These are phyloP conservation scores for Palythoa caribaeorum DNA, from an alignment of 92 coral and sea anemone species.

Conservation along the genomic window DNA sequence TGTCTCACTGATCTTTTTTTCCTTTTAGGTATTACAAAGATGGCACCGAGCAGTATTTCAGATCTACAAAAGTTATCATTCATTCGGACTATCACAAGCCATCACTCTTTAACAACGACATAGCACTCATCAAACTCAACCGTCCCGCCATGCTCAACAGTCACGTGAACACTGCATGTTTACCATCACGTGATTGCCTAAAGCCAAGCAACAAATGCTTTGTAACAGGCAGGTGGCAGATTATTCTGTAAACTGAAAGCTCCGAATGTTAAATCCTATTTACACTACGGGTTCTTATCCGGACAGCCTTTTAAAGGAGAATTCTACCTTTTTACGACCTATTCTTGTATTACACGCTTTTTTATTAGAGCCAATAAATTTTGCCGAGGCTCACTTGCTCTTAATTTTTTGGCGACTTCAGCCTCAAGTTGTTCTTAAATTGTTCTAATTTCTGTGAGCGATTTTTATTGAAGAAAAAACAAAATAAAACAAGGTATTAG, in stretches of 20 bases:
- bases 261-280: too few relatives aligned
- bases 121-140: conserved; percentile 54
- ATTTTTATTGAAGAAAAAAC: too few relatives aligned
- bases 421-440: too few relatives aligned
- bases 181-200: conserved; percentile 38
- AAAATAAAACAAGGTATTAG: too few relatives aligned
- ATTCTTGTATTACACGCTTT: too few relatives aligned
- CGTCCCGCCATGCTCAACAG: conserved; percentile 60
- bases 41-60: conserved; percentile 52
- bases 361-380: too few relatives aligned
- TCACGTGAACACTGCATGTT: conserved; percentile 59
- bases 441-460: too few relatives aligned
- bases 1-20: background rate
- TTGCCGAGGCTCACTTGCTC: too few relatives aligned
- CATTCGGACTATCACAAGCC: conserved; percentile 28
- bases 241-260: background rate
- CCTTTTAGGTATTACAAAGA: conserved; percentile 35
- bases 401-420: too few relatives aligned
- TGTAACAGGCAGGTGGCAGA: conserved; percentile 18
- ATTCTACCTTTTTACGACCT: too few relatives aligned
- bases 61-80: conserved; percentile 26
- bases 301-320: too few relatives aligned
- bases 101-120: conserved; percentile 52
- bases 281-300: too few relatives aligned
- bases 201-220: conserved; percentile 22